Conservation (phyloP, 2,113 vertebrate species). For the Tragelaphus imberbis region DNA sequence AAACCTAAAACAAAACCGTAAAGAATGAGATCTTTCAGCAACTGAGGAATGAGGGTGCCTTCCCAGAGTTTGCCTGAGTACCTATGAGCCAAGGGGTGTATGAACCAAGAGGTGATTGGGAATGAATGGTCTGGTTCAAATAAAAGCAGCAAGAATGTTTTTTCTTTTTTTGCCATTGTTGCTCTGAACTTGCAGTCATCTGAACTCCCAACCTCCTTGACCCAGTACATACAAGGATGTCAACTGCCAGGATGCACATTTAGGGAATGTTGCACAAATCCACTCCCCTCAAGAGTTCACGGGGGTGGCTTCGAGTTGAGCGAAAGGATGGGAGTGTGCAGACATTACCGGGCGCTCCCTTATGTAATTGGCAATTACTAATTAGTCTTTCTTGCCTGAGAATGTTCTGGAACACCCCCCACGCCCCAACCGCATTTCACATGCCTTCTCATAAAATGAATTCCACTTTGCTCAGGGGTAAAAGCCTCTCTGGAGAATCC, state of each 20-base stretch:
- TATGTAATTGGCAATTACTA: not conserved
- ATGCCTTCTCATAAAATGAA: not conserved
- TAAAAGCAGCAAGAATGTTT: not conserved
- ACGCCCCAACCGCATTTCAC: not conserved
- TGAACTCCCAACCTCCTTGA: fast-evolving
- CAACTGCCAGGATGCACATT: too few relatives aligned
- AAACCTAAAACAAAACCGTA: fast-evolving
- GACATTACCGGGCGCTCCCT: not conserved
- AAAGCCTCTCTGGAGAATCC: not conserved
- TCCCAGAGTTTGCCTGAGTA: too few relatives aligned
- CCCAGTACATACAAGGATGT: fast-evolving
- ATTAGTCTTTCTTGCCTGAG: not conserved
- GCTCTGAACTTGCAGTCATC: fast-evolving
- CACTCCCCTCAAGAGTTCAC: not conserved
- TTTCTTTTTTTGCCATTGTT: not conserved
- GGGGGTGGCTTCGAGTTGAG: not conserved
- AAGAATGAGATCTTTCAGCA: fast-evolving
- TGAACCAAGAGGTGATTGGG: fast-evolving
- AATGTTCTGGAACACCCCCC: not conserved
- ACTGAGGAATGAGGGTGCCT: too few relatives aligned
- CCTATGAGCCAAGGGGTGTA: fast-evolving
- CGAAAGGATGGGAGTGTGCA: fast-evolving
- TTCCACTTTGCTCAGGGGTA: not conserved
- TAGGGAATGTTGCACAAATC: fast-evolving
- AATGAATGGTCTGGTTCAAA: not conserved